A percentile compares a stretch with the other conserved stretches of the same genome.
These are phyloP conservation scores for Pterois miles DNA, from an alignment of 2,797 vertebrate genomes.

Conservation along the genomic window DNA sequence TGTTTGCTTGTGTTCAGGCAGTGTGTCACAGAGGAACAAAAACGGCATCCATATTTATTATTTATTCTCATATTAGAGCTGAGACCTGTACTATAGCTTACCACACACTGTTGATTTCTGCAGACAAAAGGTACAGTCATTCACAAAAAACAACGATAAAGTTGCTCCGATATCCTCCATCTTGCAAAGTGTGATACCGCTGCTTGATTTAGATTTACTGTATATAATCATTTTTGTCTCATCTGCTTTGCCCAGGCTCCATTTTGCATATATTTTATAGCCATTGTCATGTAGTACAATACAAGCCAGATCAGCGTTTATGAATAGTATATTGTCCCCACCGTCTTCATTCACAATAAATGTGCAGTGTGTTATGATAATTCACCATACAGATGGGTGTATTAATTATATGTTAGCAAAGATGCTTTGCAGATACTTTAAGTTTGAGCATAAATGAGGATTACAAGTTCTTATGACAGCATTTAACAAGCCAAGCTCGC, in stretches of 20 bases:
- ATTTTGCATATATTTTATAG: not conserved
- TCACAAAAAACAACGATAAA: not conserved
- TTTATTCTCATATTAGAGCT: conserved; percentile 10
- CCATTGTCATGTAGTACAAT: not conserved
- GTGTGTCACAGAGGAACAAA: not conserved
- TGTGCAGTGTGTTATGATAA: not conserved
- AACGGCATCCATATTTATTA: not conserved
- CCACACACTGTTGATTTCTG: not conserved
- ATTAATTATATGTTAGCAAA: not conserved
- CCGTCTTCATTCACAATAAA: not conserved
- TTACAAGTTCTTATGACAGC: not conserved
- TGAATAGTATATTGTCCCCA: not conserved
- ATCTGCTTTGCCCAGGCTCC: not conserved
- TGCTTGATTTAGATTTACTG: not conserved
- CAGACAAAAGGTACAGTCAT: not conserved
- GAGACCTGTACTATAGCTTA: not conserved
- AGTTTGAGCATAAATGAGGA: not conserved
- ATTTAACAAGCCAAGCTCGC: not conserved
- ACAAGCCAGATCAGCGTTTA: not conserved
- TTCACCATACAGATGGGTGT: not conserved
- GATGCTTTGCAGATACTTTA: not conserved
- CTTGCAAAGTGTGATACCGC: not conserved
- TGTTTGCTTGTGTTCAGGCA: not conserved
- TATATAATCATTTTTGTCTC: not conserved
- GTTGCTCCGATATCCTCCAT: not conserved